Evolutionary conservation across 2,888 invertebrate species (phyloP).

Genomic region (Dolichomitus sp.): DNA sequence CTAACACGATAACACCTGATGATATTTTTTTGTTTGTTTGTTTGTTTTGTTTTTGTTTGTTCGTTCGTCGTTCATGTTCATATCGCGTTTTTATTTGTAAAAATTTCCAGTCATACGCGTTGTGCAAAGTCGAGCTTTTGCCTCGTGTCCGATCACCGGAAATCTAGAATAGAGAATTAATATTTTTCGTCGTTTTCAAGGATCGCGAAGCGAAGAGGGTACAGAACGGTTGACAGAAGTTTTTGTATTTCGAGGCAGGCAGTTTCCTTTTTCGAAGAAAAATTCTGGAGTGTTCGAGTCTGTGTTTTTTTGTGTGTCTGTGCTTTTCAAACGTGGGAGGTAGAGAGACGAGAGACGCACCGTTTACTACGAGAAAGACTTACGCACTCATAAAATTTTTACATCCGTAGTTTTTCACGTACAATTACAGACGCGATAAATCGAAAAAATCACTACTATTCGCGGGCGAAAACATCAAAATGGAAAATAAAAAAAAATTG

Average conservation of each 20-base stretch:
- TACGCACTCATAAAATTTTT: background rate
- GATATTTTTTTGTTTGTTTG: conserved; percentile 72
- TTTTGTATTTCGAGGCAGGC: conserved; percentile 44
- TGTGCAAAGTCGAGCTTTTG: conserved; percentile 53
- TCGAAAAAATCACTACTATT: background rate
- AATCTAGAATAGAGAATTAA: conserved; percentile 30
- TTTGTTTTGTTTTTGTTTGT: conserved; percentile 49
- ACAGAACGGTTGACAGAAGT: background rate
- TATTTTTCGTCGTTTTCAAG: conserved; percentile 25
- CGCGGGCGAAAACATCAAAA: background rate
- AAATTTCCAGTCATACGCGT: conserved; percentile 71
- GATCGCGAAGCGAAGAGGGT: background rate
- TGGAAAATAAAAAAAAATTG: background rate
- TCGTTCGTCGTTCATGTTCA: conserved; percentile 20
- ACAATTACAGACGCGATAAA: background rate
- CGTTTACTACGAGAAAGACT: conserved; percentile 7
- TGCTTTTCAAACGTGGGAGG: conserved; percentile 11
- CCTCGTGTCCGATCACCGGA: conserved; percentile 10
- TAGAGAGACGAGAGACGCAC: conserved; percentile 28
- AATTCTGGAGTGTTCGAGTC: conserved; percentile 56
- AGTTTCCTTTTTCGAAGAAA: conserved; percentile 31
- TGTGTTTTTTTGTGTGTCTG: conserved; percentile 21
- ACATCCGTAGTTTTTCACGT: background rate
- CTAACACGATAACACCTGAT: conserved; percentile 80
- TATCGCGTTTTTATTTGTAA: conserved; percentile 70